Evolutionary conservation across 2,113 vertebrate genomes (phyloP), one percentile per base, ranked within the genome.

Genomic region (Archocentrus centrarchus): DNA sequence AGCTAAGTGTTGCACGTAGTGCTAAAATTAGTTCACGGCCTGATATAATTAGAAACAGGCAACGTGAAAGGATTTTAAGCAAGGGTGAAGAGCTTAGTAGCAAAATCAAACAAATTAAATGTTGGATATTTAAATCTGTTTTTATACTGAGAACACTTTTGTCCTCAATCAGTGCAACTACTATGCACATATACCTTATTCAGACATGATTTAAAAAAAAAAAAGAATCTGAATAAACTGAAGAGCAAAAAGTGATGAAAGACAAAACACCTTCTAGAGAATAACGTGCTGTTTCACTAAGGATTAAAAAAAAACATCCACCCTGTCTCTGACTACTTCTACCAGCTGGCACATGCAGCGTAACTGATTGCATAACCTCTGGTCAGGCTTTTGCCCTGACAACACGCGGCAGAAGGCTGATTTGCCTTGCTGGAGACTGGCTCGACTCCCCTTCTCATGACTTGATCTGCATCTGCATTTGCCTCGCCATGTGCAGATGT

Each of bases 281-380:
- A 62, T 68, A 73, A 57, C 50, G 63, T 81, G 32, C 66, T 20
- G 59, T 66, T 62, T 61, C 50, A 60, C 80, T 64, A 64, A 53
- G 80, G 93, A 96, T 95, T 93, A 91, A 91, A 93, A 75, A 70
- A 59, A 87, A 84, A 77, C 81, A 86, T 85, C 83, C 76, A 76
- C 89, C 92, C 84, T 8, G 27, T 87, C 57, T 91, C 85, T 64
- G 75, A 79, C 86, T 80, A 88, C 85, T 78, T 85, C 90, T 66
- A 88, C 92, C 94, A 95, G 93, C 92, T 95, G 94, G 89, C 82
- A 88, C 88, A 91, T 76, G 86, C 58, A 32, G 78, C 47, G 24
- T 59, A 88, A 84, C 80, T 83, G 89, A 92, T 95, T 95, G 80
- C 85, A 58, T 96, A 96, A 96, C 55, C 53, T 39, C 24, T 59